Evolutionary conservation across 2,797 vertebrate species (phyloP).

Genomic region (Fistularia commersonii): DNA sequence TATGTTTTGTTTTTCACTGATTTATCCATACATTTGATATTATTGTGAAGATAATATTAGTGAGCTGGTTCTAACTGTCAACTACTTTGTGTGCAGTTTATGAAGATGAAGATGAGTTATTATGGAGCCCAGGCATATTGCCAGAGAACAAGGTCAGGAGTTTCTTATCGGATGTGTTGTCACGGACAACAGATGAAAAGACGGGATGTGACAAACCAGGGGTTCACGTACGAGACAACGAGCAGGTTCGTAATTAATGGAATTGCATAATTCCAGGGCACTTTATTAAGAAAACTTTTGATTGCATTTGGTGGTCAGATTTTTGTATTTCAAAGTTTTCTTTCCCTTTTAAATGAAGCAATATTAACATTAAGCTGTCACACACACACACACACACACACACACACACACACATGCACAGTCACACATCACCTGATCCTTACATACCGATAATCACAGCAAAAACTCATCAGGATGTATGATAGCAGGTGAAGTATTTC

Average conservation of each 20-base stretch:
- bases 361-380: no score
- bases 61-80: background rate
- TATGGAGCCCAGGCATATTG: slow-evolving; percentile 88
- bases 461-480: no score
- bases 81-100: slow-evolving; percentile 74
- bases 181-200: slow-evolving; percentile 81
- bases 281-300: no score
- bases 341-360: no score
- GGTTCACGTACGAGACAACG: slow-evolving; percentile 84
- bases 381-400: no score
- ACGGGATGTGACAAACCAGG: slow-evolving; percentile 76
- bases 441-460: no score
- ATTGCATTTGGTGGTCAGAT: no score
- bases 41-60: background rate
- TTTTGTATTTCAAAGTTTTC: no score
- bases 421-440: no score
- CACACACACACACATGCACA: no score
- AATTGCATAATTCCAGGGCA: no score
- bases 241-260: slow-evolving; percentile 77
- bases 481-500: no score
- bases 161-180: slow-evolving; percentile 84
- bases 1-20: background rate
- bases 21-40: background rate
- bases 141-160: slow-evolving; percentile 88
- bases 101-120: slow-evolving; percentile 90